Evolutionary conservation across 2,797 vertebrate species (phyloP).

Genomic region (Sebastes dallii): DNA sequence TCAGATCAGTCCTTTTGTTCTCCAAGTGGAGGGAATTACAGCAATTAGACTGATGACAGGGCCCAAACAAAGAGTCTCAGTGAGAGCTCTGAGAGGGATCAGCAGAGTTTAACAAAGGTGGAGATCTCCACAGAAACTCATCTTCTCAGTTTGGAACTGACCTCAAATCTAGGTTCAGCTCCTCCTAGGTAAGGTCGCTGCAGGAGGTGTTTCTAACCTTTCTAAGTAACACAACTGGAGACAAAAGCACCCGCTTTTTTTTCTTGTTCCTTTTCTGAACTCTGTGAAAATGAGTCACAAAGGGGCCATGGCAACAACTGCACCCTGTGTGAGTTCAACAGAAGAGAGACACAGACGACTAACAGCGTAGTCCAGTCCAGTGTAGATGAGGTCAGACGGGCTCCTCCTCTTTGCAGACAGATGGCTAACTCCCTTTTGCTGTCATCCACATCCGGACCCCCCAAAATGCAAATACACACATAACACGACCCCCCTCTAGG

Average conservation of each 20-base stretch:
- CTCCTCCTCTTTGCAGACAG: slow-evolving; percentile 13
- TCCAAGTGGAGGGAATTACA: slow-evolving; percentile 61
- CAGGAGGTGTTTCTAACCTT: slow-evolving; percentile 7
- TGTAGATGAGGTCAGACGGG: background rate
- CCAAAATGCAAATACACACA: background rate
- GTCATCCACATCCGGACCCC: slow-evolving; percentile 9
- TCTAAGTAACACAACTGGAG: background rate
- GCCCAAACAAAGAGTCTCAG: slow-evolving; percentile 13
- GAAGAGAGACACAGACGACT: background rate
- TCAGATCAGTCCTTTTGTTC: slow-evolving; percentile 63
- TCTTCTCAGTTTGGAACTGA: background rate
- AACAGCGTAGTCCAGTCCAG: background rate
- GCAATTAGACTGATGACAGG: slow-evolving; percentile 65
- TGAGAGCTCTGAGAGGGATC: slow-evolving; percentile 2
- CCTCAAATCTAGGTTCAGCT: background rate
- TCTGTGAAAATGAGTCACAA: slow-evolving; percentile 4
- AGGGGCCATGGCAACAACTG: background rate
- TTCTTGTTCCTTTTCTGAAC: background rate
- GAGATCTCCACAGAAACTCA: background rate
- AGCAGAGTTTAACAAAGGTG: background rate
- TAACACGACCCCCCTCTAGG: background rate
- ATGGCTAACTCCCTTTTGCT: slow-evolving; percentile 10
- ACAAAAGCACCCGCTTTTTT: background rate
- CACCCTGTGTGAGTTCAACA: background rate
- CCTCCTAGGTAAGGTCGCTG: background rate